Conservation (phyloP, 1,140 invertebrate species). For the Medauroidea extradentata region DNA sequence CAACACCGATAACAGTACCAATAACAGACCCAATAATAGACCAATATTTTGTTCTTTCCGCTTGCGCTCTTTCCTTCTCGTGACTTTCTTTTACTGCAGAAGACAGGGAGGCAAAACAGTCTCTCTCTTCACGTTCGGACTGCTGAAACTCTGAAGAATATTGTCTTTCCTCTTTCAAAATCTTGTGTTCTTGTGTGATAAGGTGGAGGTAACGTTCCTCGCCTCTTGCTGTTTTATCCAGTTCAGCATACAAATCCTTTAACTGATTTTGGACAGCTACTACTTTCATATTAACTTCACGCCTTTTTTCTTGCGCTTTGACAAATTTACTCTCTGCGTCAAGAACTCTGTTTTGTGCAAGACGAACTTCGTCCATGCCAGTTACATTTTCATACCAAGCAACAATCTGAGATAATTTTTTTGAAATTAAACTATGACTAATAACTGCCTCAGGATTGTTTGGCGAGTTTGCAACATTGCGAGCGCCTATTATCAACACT, state of each 20-base stretch:
- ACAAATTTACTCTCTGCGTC: constrained; percentile 52
- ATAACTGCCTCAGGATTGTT: too few relatives aligned
- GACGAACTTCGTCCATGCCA: constrained; percentile 45
- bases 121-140: constrained; percentile 55
- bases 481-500: too few relatives aligned
- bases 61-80: constrained; percentile 66
- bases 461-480: too few relatives aligned
- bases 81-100: constrained; percentile 65
- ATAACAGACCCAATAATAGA: constrained; percentile 66
- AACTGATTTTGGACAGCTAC: constrained; percentile 53
- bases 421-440: not conserved
- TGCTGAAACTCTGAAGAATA: constrained; percentile 23
- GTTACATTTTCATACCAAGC: constrained; percentile 45
- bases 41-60: constrained; percentile 74
- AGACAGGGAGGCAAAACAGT: constrained; percentile 60
- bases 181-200: constrained; percentile 43
- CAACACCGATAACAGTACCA: constrained; percentile 61
- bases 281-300: constrained; percentile 52
- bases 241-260: constrained; percentile 59
- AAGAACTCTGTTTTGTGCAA: constrained; percentile 44
- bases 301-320: constrained; percentile 53
- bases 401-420: constrained; percentile 38
- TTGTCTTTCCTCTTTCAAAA: constrained; percentile 31
- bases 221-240: constrained; percentile 62
- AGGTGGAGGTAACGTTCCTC: constrained; percentile 61